Evolutionary conservation across 2,113 vertebrate species (phyloP), one percentile per base, ranked within the genome.

Genomic region (Gallinago media): DNA sequence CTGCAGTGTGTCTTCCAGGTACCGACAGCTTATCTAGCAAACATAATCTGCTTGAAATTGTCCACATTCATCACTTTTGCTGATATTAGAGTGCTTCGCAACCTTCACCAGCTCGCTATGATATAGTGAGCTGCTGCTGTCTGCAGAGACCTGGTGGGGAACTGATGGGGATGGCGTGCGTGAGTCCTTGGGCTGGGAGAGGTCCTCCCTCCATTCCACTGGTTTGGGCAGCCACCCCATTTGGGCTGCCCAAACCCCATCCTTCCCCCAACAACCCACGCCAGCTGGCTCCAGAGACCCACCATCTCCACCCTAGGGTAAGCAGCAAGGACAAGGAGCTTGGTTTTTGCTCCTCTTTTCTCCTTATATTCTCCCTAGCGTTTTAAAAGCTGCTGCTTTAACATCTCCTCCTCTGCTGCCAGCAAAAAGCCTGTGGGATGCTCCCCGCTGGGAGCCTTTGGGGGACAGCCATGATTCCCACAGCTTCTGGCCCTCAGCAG

Each of bases 121-220:
- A 14, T 9, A 66, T 26, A 47, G 34, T 49, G 54, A 89, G 63
- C 49, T 76, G 56, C 65, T 85, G 85, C 40, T 94, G 26, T 27
- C 36, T 38, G 73, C 46, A 38, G 49, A 70, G 42, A 52, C 19
- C 2, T 12, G 9, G 26, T 27, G 20, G n/a, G 52, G 66, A 71
- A 3, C 23, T 0, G 4, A 31, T 11, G 54, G 12, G 17, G 38
- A 20, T 25, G 38, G n/a, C 0, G 1, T 2, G 29, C 3, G 2
- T 12, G 34, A 52, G 7, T 44, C 44, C 68, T 56, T 42, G 58
- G 17, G 10, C 26, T 52, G 49, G 67, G 44, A 81, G 36, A 63
- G 2, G 4, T n/a, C 11, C 5, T 7, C 10, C 13, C 15, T 40
- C 16, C 40, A 34, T 6, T 31, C n/a, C 40, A 42, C 40, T 42